phyloP scores from a whole-genome alignment of 30 jellyfish, hydroid and myxozoan genomes.

The Sanderia malayensis region DNA sequence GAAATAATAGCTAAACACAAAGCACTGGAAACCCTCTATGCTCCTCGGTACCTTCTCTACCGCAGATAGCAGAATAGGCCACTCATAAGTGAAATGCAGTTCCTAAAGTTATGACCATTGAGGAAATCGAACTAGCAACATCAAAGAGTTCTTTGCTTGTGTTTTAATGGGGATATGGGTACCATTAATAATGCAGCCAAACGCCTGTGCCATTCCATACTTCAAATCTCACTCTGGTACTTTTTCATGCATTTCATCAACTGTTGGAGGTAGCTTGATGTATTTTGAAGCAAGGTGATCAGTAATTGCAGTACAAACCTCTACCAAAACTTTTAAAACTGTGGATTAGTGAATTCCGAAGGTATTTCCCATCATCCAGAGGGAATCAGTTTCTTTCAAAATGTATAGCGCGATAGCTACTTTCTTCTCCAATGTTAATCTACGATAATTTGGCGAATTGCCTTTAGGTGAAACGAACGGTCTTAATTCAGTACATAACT shows the following conservation, averaged over 20 bases:
- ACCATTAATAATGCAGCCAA: conserved; percentile 71
- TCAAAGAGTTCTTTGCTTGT: no score
- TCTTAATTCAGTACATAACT: conserved; percentile 17
- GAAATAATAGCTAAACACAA: conserved; percentile 20
- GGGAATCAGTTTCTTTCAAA: conserved; percentile 54
- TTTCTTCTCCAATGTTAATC: conserved; percentile 29
- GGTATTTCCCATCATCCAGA: conserved; percentile 35
- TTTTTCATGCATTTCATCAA: conserved; percentile 45
- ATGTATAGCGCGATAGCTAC: conserved; percentile 44
- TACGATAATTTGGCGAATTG: conserved; percentile 35
- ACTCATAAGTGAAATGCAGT: conserved; percentile 3
- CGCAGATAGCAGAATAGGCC: conserved; percentile 11
- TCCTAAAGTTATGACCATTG: conserved; percentile 12
- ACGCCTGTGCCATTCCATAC: conserved; percentile 67
- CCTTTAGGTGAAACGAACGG: conserved; percentile 27
- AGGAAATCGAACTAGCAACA: conserved; percentile 19
- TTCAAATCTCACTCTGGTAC: conserved; percentile 54
- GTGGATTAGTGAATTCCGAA: conserved; percentile 58
- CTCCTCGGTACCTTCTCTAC: background rate
- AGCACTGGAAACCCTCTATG: conserved; percentile 18
- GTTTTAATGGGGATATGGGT: conserved; percentile 63
- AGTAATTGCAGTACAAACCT: conserved; percentile 47
- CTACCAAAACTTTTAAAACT: conserved; percentile 23
- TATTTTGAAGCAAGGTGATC: conserved; percentile 44
- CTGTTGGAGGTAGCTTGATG: conserved; percentile 28